Conservation (phyloP, 1,140 invertebrate species). For the Drosophila ananassae region DNA sequence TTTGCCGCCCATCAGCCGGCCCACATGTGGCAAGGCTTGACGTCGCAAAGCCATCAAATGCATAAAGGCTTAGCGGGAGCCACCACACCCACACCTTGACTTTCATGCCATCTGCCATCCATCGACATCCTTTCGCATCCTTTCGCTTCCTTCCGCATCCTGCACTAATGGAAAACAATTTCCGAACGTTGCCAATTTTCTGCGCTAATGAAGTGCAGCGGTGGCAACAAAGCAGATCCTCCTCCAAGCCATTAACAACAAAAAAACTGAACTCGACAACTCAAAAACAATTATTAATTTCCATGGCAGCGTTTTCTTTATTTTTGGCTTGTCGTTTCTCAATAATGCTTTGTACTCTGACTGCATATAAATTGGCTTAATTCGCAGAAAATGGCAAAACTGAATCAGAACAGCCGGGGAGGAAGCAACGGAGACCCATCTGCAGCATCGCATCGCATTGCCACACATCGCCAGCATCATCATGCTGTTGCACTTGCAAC, state of each 20-base stretch:
- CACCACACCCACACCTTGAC: neutral
- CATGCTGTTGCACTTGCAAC: constrained; percentile 25
- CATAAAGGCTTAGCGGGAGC: constrained; percentile 75
- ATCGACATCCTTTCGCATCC: neutral
- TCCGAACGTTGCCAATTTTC: constrained; percentile 58
- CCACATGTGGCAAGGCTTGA: constrained; percentile 47
- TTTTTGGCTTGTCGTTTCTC: constrained; percentile 21
- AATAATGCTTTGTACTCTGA: constrained; percentile 45
- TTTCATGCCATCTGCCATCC: neutral
- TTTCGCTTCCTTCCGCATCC: constrained; percentile 7
- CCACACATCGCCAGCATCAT: constrained; percentile 41
- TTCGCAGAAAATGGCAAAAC: constrained; percentile 73
- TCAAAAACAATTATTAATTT: constrained; percentile 66
- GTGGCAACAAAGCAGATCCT: constrained; percentile 16
- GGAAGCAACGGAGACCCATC: constrained; percentile 16
- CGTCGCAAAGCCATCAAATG: constrained; percentile 78
- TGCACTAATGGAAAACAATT: constrained; percentile 67
- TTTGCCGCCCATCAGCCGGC: constrained; percentile 53
- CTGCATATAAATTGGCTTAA: constrained; percentile 76
- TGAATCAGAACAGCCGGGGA: constrained; percentile 39
- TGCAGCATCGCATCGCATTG: constrained; percentile 16
- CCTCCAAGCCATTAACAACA: constrained; percentile 32
- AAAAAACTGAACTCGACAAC: constrained; percentile 44
- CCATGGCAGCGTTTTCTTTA: constrained; percentile 41
- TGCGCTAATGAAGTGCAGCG: constrained; percentile 69